phyloP scores from a whole-genome alignment of 2,888 invertebrate species.

The Pristionchus arcanus region DNA sequence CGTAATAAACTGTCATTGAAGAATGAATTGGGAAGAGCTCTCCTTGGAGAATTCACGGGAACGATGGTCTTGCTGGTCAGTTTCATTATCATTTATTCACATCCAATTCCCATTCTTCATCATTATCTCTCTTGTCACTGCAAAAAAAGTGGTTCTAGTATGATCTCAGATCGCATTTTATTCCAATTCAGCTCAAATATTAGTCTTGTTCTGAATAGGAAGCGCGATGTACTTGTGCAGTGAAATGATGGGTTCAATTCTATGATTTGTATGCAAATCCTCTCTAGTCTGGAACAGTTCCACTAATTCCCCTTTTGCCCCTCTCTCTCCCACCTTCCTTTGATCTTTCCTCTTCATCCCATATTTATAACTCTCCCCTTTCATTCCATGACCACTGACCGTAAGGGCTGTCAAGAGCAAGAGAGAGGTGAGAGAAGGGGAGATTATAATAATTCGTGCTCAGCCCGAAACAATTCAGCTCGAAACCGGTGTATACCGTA shows the following conservation, averaged over 20 bases:
- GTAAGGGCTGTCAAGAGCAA: conserved; percentile 28
- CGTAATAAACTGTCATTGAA: conserved; percentile 70
- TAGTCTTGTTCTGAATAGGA: not conserved
- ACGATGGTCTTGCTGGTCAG: conserved; percentile 74
- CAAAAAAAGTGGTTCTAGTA: not conserved
- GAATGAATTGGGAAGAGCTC: conserved; percentile 73
- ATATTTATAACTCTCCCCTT: conserved; percentile 11
- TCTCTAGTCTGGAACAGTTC: not conserved
- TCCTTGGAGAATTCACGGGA: conserved; percentile 76
- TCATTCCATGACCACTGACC: conserved; percentile 51
- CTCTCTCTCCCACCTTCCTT: conserved; percentile 21
- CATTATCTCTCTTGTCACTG: no score
- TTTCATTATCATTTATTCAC: conserved; percentile 10
- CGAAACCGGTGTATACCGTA: conserved; percentile 40
- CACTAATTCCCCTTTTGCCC: conserved; percentile 5
- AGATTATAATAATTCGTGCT: conserved; percentile 7
- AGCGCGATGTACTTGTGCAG: no score
- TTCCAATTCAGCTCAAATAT: not conserved
- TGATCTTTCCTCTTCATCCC: conserved; percentile 6
- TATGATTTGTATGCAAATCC: not conserved
- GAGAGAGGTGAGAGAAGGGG: conserved; percentile 3
- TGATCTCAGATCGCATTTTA: no score
- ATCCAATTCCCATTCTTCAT: not conserved
- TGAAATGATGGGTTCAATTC: not conserved
- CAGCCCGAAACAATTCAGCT: not conserved